Percentiles rank a stretch among this genome's conserved stretches.
These are phyloP conservation scores for Drosophila bocqueti DNA, from an alignment of 1,140 invertebrate genomes.

Conservation along the genomic window DNA sequence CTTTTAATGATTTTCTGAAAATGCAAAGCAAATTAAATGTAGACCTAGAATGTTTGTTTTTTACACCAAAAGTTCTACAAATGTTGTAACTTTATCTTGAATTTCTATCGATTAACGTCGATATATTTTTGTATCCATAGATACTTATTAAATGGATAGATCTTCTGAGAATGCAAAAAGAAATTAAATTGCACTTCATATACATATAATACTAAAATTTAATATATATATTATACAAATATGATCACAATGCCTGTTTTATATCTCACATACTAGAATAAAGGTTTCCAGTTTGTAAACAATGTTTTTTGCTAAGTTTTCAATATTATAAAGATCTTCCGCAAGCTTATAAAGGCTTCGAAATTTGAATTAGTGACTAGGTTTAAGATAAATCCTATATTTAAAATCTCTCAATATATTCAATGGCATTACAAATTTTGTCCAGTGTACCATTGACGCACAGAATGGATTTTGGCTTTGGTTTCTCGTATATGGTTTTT, in stretches of 20 bases:
- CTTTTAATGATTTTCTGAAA: background rate
- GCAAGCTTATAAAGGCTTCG: too few species aligned
- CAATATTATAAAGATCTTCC: too few species aligned
- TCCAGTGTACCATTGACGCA: conserved; percentile 64
- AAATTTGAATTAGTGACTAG: too few species aligned
- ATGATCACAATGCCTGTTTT: too few species aligned
- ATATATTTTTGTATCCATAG: background rate
- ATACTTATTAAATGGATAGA: background rate
- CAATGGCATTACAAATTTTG: background rate
- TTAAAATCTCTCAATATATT: too few species aligned
- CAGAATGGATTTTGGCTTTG: conserved; percentile 55
- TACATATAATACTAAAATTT: too few species aligned
- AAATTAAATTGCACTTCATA: too few species aligned
- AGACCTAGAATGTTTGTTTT: background rate
- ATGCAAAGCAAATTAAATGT: background rate
- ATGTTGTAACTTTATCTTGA: background rate
- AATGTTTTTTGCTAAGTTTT: too few species aligned
- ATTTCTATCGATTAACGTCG: background rate
- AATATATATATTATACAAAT: too few species aligned
- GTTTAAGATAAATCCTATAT: too few species aligned
- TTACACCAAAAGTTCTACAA: background rate
- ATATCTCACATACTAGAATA: too few species aligned
- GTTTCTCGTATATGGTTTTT: conserved; percentile 27
- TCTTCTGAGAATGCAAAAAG: background rate
- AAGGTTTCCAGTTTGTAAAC: too few species aligned